Percentiles rank a stretch among this genome's conserved stretches.
phyloP scores from a whole-genome alignment of 2,797 vertebrate species.

The Enteromius viviparus region DNA sequence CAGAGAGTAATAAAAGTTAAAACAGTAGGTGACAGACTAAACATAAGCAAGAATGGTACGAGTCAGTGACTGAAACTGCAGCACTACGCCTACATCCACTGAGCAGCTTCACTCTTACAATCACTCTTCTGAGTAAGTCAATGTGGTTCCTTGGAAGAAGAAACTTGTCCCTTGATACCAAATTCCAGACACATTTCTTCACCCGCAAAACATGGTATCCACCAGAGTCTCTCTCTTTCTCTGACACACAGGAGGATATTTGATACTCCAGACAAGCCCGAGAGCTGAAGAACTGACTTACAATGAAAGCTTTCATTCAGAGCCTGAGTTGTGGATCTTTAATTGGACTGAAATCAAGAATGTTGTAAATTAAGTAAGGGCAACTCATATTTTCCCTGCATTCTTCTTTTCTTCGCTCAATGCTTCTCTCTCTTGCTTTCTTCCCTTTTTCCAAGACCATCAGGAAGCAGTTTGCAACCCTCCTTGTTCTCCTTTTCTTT shows the following conservation, averaged over 20 bases:
- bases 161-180: slow-evolving; percentile 50
- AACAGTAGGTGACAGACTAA: neutral
- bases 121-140: slow-evolving; percentile 10
- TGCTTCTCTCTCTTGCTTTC: slow-evolving; percentile 25
- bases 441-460: slow-evolving; percentile 4
- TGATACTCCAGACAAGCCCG: slow-evolving; percentile 43
- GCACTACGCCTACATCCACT: neutral
- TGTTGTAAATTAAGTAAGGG: slow-evolving; percentile 55
- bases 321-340: slow-evolving; percentile 52
- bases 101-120: slow-evolving; percentile 3
- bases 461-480: neutral
- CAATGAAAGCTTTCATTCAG: slow-evolving; percentile 57
- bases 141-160: slow-evolving; percentile 35
- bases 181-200: slow-evolving; percentile 62
- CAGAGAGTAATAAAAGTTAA: neutral
- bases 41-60: neutral
- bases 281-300: slow-evolving; percentile 44
- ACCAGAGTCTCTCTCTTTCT: slow-evolving; percentile 48
- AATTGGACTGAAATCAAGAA: slow-evolving; percentile 62
- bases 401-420: slow-evolving; percentile 57
- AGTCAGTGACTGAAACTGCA: neutral
- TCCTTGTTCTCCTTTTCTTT: neutral
- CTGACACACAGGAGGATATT: slow-evolving; percentile 51
- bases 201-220: slow-evolving; percentile 55
- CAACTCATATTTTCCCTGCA: slow-evolving; percentile 52